Evolutionary conservation across 2,113 vertebrate species (phyloP).

Genomic region (Rhagologus leucostigma): DNA sequence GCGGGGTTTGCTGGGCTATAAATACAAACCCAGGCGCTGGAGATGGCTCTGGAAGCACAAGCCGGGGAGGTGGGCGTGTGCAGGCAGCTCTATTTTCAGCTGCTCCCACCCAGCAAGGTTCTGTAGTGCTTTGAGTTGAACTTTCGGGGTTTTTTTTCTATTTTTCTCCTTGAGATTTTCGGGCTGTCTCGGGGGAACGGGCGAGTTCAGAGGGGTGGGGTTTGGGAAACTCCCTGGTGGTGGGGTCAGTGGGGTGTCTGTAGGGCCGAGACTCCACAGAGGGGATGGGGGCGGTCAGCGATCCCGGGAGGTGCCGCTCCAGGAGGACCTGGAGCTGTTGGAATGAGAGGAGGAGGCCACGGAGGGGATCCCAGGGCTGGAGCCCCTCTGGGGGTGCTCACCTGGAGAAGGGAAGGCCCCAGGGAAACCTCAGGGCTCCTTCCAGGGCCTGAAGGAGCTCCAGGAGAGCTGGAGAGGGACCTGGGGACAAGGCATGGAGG

Average conservation of each 20-base stretch:
- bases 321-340: background rate
- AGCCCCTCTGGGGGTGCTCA: background rate
- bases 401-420: background rate
- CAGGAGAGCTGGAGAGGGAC: background rate
- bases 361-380: background rate
- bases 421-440: background rate
- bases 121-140: background rate
- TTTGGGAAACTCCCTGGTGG: background rate
- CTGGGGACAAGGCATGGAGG: rapidly evolving
- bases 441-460: background rate
- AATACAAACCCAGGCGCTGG: background rate
- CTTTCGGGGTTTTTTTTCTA: background rate
- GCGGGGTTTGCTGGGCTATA: background rate
- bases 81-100: slow-evolving; percentile 1
- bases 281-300: background rate
- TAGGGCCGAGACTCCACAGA: background rate
- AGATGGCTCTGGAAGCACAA: background rate
- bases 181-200: background rate
- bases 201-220: background rate
- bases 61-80: background rate
- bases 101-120: background rate
- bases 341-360: background rate
- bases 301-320: background rate
- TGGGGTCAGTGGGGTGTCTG: background rate
- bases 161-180: background rate